Base-by-base conservation (phyloP, 1,140 invertebrate species). In the Notospermus geniculatus region DNA sequence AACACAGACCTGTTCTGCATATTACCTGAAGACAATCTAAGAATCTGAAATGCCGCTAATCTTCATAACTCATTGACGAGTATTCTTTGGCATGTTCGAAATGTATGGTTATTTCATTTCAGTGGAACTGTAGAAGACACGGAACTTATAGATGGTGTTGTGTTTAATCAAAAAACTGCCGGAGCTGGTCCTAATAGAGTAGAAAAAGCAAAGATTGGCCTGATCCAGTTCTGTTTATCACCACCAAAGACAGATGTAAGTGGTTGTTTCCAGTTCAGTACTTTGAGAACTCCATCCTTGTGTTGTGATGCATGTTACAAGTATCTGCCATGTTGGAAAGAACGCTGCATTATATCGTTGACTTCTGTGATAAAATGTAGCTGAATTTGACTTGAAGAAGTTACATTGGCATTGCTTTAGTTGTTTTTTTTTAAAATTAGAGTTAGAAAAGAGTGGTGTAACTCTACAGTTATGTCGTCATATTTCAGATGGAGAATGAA, bases 161-260 rank as follows among this genome's bases (percentile, higher is more conserved):
- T 99, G 1, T 94, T 99, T 65, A 90, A 91, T 39, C 92, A 95
- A 74, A 91, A 90, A 79, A 87, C 90, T 15, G 87, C 91, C 23
- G 94, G 94, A 74, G 87, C 91, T 43, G 94, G 93, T 78, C 93
- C 95, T 0, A 92, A 89, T 67, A 88, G 89, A 72, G 85, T 99
- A 65, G 97, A 99, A 78, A 98, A 98, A 80, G 96, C 95, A 1
- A 98, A 97, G 83, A 97, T 99, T 84, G 97, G 93, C 65, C 87
- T 99, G 0, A 99, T 99, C 70, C 97, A 99, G 79, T 99, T 99
- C 79, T 99, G 97, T 80, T 95, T 99, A 80, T 99, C 97, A 45
- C 94, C 97, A 60, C 97, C 97, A 9, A 99, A 99, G 84, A 98
- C 97, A 63, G 96, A 99, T 85, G 92, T 95, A 84, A 73, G 75